These are phyloP conservation scores for Centruroides sculpturatus DNA, from an alignment of 1,140 invertebrate genomes.

Conservation along the genomic window DNA sequence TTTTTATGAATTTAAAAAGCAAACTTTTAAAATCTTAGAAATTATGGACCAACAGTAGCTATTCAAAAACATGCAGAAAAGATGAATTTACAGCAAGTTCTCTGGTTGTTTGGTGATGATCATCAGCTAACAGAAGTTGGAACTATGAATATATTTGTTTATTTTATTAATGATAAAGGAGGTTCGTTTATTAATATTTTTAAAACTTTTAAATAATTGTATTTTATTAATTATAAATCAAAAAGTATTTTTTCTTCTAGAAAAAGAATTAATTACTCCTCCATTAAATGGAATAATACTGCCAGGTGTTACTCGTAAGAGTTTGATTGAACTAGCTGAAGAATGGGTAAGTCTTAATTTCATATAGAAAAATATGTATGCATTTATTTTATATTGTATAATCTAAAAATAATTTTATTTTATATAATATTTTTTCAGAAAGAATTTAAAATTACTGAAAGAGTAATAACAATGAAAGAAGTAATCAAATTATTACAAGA, in stretches of 20 bases:
- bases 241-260: conserved; percentile 9
- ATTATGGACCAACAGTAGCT: conserved; percentile 42
- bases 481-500: conserved; percentile 54
- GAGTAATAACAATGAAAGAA: conserved; percentile 70
- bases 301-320: conserved; percentile 81
- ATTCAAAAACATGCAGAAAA: conserved; percentile 53
- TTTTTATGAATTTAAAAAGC: conserved; percentile 9
- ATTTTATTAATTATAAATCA: no score
- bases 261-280: conserved; percentile 37
- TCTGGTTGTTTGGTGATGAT: conserved; percentile 93
- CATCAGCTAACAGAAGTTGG: conserved; percentile 94
- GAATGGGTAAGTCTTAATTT: conserved; percentile 42
- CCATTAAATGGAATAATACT: conserved; percentile 49
- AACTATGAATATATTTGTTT: conserved; percentile 96
- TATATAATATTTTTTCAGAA: conserved; percentile 21
- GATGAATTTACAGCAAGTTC: conserved; percentile 79
- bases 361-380: no score
- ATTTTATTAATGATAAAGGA: conserved; percentile 74
- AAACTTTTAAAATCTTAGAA: conserved; percentile 17
- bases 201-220: neutral
- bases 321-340: conserved; percentile 60
- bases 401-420: no score
- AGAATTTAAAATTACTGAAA: conserved; percentile 72
- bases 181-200: neutral
- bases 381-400: no score